A percentile compares a stretch with the other conserved stretches of the same genome.
These are phyloP conservation scores for Amphiprion ocellaris DNA, from an alignment of 2,113 vertebrate genomes.

Conservation along the genomic window DNA sequence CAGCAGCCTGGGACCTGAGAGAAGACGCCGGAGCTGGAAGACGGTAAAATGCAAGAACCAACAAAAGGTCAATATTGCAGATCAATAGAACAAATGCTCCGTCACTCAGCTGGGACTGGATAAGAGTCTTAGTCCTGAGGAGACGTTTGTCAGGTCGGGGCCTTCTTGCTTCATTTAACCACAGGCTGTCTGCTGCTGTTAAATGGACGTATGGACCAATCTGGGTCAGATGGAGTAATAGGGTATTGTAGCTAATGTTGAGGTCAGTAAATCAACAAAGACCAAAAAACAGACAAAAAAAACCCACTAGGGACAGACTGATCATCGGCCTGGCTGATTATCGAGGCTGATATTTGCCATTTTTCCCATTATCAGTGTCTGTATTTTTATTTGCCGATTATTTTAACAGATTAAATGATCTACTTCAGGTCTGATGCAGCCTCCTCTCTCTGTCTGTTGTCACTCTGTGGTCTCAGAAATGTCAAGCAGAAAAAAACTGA, in stretches of 20 bases:
- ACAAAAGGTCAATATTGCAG: slow-evolving; percentile 25
- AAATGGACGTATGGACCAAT: slow-evolving; percentile 4
- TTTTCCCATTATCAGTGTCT: too few relatives aligned
- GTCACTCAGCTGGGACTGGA: slow-evolving; percentile 38
- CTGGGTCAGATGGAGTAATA: slow-evolving; percentile 37
- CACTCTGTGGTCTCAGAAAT: too few relatives aligned
- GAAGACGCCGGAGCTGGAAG: slow-evolving; percentile 2
- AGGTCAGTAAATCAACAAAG: slow-evolving; percentile 8
- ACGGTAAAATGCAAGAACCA: slow-evolving; percentile 20
- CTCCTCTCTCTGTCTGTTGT: too few relatives aligned
- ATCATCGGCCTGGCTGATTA: too few relatives aligned
- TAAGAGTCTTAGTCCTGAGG: slow-evolving; percentile 34
- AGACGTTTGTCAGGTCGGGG: slow-evolving; percentile 50
- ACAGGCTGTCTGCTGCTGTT: slow-evolving; percentile 22
- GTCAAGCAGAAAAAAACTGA: too few relatives aligned
- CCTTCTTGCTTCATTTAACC: slow-evolving; percentile 23
- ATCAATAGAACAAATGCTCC: slow-evolving; percentile 54
- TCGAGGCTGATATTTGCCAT: too few relatives aligned
- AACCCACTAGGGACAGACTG: neutral
- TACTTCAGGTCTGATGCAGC: too few relatives aligned
- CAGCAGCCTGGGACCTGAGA: slow-evolving; percentile 3
- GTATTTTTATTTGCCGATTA: too few relatives aligned
- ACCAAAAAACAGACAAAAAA: neutral
- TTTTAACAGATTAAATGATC: too few relatives aligned
- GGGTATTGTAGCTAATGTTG: slow-evolving; percentile 5